These are phyloP conservation scores for Malthinus flaveolus DNA, from an alignment of 2,888 invertebrate species.

Conservation along the genomic window DNA sequence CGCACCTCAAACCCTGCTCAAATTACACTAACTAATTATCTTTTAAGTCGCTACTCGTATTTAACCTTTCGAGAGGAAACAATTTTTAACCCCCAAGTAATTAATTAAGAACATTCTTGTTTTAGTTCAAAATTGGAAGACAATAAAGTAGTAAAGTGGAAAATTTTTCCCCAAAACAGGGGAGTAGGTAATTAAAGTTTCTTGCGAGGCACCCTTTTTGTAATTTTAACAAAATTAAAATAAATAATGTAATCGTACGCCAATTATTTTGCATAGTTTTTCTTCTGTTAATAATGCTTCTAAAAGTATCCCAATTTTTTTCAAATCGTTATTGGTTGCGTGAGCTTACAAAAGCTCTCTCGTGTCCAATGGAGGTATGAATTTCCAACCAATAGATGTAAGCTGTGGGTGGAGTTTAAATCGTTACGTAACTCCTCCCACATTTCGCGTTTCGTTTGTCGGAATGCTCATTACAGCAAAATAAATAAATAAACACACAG, in stretches of 20 bases:
- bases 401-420: slow-evolving; percentile 37
- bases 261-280: not conserved
- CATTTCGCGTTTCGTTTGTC: not conserved
- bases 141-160: too few species aligned
- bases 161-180: too few species aligned
- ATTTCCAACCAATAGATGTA: slow-evolving; percentile 43
- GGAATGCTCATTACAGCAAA: slow-evolving; percentile 39
- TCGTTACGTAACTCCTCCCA: slow-evolving; percentile 20
- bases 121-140: too few species aligned
- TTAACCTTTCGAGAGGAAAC: not conserved
- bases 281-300: not conserved
- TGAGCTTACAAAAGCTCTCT: slow-evolving; percentile 33
- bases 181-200: too few species aligned
- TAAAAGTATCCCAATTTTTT: too few species aligned
- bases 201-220: too few species aligned
- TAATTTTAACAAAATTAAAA: too few species aligned
- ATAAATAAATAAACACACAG: slow-evolving; percentile 43
- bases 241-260: too few species aligned
- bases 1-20: slow-evolving; percentile 12
- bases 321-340: slow-evolving; percentile 37
- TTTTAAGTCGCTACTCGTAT: slow-evolving; percentile 32
- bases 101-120: too few species aligned
- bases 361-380: slow-evolving; percentile 45
- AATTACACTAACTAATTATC: slow-evolving; percentile 25
- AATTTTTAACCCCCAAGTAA: too few species aligned